A percentile compares a stretch with the other conserved stretches of the same genome.
Evolutionary conservation across 2,113 vertebrate genomes (phyloP).

Genomic region (Felis chaus): DNA sequence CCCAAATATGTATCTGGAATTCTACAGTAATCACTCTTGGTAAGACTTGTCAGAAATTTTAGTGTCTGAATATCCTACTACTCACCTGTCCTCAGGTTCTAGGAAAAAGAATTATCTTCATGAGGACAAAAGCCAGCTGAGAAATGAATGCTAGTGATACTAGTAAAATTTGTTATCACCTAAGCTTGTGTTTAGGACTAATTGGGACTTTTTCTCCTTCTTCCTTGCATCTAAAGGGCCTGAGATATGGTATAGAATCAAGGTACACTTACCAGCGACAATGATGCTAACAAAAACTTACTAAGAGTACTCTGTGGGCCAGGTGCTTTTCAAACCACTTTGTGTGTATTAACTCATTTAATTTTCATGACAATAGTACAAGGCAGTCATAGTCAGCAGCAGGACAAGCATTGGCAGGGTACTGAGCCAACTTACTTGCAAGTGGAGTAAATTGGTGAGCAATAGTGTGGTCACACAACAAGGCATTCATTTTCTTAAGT

Average conservation of each 20-base stretch:
- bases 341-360: neutral
- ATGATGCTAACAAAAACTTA: neutral
- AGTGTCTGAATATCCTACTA: neutral
- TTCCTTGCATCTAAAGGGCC: neutral
- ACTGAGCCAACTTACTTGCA: neutral
- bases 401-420: neutral
- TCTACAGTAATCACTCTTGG: neutral
- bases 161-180: neutral
- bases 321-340: neutral
- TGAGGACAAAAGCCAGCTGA: neutral
- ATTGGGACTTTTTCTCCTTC: neutral
- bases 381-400: neutral
- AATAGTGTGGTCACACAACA: neutral
- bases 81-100: neutral
- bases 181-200: neutral
- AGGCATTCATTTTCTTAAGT: neutral
- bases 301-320: neutral
- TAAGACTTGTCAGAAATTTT: neutral
- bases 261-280: neutral
- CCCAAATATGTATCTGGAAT: neutral
- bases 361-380: neutral
- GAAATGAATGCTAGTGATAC: neutral
- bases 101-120: neutral
- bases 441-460: neutral
- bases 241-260: neutral